phyloP scores from a whole-genome alignment of 2,797 vertebrate genomes.

The Cetoscarus ocellatus region DNA sequence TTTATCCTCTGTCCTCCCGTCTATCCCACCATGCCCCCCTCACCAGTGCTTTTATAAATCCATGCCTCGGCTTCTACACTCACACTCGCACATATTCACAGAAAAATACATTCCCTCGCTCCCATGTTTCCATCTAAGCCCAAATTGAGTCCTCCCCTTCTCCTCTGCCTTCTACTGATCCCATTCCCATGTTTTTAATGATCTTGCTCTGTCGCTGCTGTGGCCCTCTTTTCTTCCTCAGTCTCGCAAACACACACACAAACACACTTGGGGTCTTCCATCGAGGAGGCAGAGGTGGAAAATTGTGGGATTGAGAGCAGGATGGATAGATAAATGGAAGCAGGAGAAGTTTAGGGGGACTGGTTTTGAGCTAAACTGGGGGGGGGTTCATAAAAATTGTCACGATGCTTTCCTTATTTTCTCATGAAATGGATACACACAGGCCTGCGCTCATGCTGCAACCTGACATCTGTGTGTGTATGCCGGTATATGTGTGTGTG shows the following conservation, averaged over 20 bases:
- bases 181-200: conserved; percentile 76
- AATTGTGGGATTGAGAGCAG: conserved; percentile 30
- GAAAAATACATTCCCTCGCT: conserved; percentile 12
- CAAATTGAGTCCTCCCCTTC: conserved; percentile 74
- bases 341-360: background rate
- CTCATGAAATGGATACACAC: conserved; percentile 27
- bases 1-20: conserved; percentile 71
- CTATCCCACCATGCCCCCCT: conserved; percentile 45
- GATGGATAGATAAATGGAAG: conserved; percentile 22
- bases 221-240: background rate
- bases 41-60: conserved; percentile 65
- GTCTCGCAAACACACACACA: background rate
- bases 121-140: conserved; percentile 69
- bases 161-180: conserved; percentile 72
- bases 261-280: background rate
- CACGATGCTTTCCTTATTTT: conserved; percentile 1
- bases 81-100: conserved; percentile 17
- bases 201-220: conserved; percentile 50
- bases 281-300: conserved; percentile 31
- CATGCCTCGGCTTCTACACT: conserved; percentile 35
- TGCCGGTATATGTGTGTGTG: conserved; percentile 14
- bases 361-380: conserved; percentile 16
- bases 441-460: background rate
- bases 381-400: conserved; percentile 14
- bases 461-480: conserved; percentile 13